Evolutionary conservation across 2,797 vertebrate genomes (phyloP).

Genomic region (Manis javanica): DNA sequence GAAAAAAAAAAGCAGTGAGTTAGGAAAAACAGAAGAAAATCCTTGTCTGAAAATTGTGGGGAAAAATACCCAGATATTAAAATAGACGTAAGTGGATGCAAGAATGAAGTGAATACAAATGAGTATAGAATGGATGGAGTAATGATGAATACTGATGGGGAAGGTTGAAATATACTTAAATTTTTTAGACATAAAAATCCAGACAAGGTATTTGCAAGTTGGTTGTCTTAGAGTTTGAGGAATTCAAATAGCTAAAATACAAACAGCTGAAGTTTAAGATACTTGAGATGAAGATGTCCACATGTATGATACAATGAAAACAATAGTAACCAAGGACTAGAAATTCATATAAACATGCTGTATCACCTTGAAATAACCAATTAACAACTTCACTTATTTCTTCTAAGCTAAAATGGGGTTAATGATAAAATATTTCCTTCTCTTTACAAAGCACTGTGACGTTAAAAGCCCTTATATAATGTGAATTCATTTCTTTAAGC

Average conservation of each 20-base stretch:
- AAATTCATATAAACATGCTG: background rate
- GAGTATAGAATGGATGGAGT: background rate
- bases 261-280: background rate
- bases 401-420: background rate
- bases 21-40: constrained; percentile 20
- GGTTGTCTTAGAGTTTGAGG: background rate
- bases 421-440: background rate
- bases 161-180: background rate
- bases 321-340: background rate
- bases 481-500: background rate
- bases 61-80: background rate
- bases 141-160: background rate
- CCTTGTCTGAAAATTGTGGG: background rate
- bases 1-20: background rate
- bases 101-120: constrained; percentile 39
- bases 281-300: background rate
- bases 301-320: background rate
- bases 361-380: background rate
- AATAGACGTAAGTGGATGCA: background rate
- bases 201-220: background rate
- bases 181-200: background rate
- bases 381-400: background rate
- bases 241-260: background rate
- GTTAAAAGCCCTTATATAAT: constrained; percentile 27
- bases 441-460: background rate